These are phyloP conservation scores for Dysmachus trigonus DNA, from an alignment of 2,888 invertebrate species.

Conservation along the genomic window DNA sequence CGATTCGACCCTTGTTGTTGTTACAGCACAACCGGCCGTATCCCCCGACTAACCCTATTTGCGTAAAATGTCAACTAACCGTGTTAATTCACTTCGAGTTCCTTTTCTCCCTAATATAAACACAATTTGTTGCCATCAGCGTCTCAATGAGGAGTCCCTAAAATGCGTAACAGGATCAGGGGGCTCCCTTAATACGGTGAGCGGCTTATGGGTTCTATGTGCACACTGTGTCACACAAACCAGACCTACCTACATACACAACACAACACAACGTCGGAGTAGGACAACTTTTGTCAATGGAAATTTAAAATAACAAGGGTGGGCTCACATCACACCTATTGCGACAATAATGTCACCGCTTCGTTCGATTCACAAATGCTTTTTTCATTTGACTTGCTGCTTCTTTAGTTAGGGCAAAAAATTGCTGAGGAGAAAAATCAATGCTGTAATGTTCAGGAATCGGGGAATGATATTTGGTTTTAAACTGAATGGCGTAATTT, in stretches of 20 bases:
- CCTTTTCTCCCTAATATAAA: conserved; percentile 46
- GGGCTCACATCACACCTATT: neutral
- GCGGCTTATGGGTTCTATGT: conserved; percentile 9
- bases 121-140: conserved; percentile 49
- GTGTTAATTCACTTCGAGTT: conserved; percentile 49
- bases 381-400: neutral
- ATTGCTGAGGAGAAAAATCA: neutral
- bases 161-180: conserved; percentile 41
- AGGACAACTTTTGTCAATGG: conserved; percentile 46
- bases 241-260: no score
- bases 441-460: neutral
- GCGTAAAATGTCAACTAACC: conserved; percentile 49
- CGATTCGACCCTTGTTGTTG: neutral
- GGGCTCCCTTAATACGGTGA: conserved; percentile 19
- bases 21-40: conserved; percentile 11
- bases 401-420: neutral
- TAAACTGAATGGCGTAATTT: neutral
- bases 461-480: neutral
- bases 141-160: conserved; percentile 43
- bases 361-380: neutral
- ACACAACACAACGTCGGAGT: neutral
- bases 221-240: conserved; percentile 3
- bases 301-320: conserved; percentile 50
- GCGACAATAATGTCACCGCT: neutral
- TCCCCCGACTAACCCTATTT: conserved; percentile 42